These are phyloP conservation scores for Oncopodura yosiiana DNA, from an alignment of 1,140 invertebrate genomes.

Conservation along the genomic window DNA sequence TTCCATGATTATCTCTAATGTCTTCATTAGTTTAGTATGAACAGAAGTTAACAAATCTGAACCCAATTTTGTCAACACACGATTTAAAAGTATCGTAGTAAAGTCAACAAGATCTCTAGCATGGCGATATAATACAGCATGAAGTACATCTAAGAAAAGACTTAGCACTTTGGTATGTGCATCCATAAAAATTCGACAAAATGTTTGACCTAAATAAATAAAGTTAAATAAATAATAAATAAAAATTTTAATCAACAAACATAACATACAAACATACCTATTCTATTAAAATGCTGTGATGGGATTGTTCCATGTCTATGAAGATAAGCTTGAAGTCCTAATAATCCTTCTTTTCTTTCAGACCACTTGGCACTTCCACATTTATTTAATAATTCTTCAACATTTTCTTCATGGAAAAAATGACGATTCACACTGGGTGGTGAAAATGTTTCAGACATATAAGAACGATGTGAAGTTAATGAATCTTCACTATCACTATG, in stretches of 20 bases:
- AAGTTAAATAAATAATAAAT: conserved; percentile 1
- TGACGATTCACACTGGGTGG: conserved; percentile 28
- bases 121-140: conserved; percentile 32
- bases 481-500: conserved; percentile 36
- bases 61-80: conserved; percentile 34
- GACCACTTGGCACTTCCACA: conserved; percentile 36
- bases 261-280: conserved; percentile 19
- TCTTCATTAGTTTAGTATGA: conserved; percentile 33
- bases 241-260: neutral
- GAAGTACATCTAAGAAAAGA: conserved; percentile 33
- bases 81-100: conserved; percentile 32
- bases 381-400: conserved; percentile 33
- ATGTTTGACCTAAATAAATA: conserved; percentile 31
- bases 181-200: conserved; percentile 36
- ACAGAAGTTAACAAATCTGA: conserved; percentile 34
- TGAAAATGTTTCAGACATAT: conserved; percentile 33
- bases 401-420: conserved; percentile 32
- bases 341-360: conserved; percentile 33
- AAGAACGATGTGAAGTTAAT: conserved; percentile 27
- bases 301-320: conserved; percentile 31
- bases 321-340: conserved; percentile 31
- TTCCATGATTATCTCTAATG: conserved; percentile 35
- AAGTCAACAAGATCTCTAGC: conserved; percentile 34
- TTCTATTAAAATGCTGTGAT: conserved; percentile 31
- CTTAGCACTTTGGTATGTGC: conserved; percentile 35